Conservation (phyloP, 2,888 invertebrate species). For the Cerastis rubricosa region DNA sequence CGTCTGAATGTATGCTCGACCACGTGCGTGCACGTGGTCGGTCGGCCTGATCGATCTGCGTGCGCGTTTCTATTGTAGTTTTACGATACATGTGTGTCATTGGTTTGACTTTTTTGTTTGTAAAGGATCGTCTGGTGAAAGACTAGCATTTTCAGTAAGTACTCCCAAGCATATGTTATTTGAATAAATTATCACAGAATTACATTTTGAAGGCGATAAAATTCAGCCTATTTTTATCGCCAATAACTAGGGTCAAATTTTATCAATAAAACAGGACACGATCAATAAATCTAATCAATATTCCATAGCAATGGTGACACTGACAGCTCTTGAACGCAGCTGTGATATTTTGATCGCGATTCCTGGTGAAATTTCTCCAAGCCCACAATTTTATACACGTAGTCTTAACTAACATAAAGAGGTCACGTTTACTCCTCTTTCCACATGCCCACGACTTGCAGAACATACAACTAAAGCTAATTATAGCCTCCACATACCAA, state of each 20-base stretch:
- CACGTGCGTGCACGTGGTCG: slow-evolving; percentile 59
- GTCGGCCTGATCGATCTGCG: slow-evolving; percentile 16
- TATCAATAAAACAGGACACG: background rate
- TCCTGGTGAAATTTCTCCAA: background rate
- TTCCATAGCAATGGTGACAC: background rate
- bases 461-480: slow-evolving; percentile 22
- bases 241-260: background rate
- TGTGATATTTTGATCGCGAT: background rate
- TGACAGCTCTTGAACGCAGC: background rate
- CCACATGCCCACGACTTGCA: background rate
- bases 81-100: slow-evolving; percentile 43
- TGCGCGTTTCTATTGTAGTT: slow-evolving; percentile 21
- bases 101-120: slow-evolving; percentile 8
- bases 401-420: background rate
- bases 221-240: background rate
- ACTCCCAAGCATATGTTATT: background rate
- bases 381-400: background rate
- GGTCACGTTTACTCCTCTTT: background rate
- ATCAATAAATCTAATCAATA: background rate
- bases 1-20: slow-evolving; percentile 12
- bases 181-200: background rate
- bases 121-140: background rate
- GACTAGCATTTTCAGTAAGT: background rate
- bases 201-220: background rate
- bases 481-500: slow-evolving; percentile 1